These are phyloP conservation scores for Cyprinodon brontotheroides DNA, from an alignment of 2,113 vertebrate species.

Conservation along the genomic window DNA sequence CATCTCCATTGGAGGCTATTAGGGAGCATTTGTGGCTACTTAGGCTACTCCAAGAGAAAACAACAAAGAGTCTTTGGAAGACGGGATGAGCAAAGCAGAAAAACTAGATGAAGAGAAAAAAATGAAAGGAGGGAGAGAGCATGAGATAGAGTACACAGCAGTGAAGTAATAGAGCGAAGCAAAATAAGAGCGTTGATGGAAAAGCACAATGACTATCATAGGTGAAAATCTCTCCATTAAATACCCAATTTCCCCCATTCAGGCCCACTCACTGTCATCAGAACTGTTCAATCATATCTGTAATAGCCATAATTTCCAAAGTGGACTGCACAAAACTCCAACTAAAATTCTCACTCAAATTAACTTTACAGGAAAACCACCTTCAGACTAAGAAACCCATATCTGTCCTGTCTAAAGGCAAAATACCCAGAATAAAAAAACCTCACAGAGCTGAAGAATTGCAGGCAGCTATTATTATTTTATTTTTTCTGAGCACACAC, in stretches of 20 bases:
- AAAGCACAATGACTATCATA: conserved; percentile 49
- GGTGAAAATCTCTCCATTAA: conserved; percentile 64
- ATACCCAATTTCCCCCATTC: conserved; percentile 62
- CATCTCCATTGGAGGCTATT: conserved; percentile 79
- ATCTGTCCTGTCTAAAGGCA: neutral
- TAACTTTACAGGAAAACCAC: conserved; percentile 19
- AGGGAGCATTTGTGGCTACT: conserved; percentile 78
- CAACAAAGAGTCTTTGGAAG: conserved; percentile 40
- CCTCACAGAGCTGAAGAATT: neutral
- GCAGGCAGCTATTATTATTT: neutral
- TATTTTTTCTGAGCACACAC: too few species aligned
- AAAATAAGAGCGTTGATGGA: conserved; percentile 31
- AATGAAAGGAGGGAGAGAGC: neutral
- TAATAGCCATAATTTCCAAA: conserved; percentile 50
- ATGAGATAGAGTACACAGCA: conserved; percentile 18
- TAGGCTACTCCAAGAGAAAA: conserved; percentile 57
- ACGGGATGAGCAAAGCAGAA: conserved; percentile 26
- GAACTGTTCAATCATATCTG: conserved; percentile 56
- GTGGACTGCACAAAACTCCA: conserved; percentile 40
- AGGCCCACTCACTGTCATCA: conserved; percentile 49
- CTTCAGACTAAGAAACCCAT: neutral
- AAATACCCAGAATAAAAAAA: neutral
- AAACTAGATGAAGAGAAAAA: conserved; percentile 39
- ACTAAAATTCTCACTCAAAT: conserved; percentile 38
- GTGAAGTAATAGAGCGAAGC: conserved; percentile 4